phyloP scores from a whole-genome alignment of 2,113 vertebrate species.

The Hucho hucho region DNA sequence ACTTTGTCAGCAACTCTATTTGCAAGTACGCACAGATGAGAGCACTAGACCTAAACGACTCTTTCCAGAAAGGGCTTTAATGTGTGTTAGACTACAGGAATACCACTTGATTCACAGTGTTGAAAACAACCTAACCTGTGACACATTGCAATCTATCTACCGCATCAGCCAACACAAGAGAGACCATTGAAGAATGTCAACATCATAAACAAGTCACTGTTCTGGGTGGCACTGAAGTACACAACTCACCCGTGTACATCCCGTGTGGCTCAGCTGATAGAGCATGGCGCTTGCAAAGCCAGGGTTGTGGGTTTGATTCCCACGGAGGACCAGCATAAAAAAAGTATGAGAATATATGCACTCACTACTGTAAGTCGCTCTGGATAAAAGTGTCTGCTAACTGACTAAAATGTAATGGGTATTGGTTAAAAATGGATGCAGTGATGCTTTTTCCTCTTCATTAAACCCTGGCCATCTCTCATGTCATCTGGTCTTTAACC shows the following conservation, averaged over 20 bases:
- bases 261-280: too few relatives aligned
- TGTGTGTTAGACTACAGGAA: constrained; percentile 23
- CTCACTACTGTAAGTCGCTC: too few relatives aligned
- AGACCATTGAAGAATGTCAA: not conserved
- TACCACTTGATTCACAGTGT: constrained; percentile 4
- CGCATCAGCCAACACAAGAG: not conserved
- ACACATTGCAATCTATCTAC: not conserved
- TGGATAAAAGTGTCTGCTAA: too few relatives aligned
- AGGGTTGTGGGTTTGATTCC: too few relatives aligned
- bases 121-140: not conserved
- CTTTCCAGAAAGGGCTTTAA: not conserved
- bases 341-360: too few relatives aligned
- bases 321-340: too few relatives aligned
- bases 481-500: too few relatives aligned
- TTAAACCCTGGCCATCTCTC: too few relatives aligned
- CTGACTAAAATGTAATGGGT: not conserved
- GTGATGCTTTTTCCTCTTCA: not conserved
- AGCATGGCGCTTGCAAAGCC: too few relatives aligned
- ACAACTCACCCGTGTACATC: not conserved
- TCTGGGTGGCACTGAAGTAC: not conserved
- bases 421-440: not conserved
- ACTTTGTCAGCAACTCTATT: constrained; percentile 1
- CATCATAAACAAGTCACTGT: not conserved
- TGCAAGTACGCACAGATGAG: not conserved
- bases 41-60: not conserved